Conservation (phyloP, 2,888 invertebrate genomes). For the Xylota sylvarum region DNA sequence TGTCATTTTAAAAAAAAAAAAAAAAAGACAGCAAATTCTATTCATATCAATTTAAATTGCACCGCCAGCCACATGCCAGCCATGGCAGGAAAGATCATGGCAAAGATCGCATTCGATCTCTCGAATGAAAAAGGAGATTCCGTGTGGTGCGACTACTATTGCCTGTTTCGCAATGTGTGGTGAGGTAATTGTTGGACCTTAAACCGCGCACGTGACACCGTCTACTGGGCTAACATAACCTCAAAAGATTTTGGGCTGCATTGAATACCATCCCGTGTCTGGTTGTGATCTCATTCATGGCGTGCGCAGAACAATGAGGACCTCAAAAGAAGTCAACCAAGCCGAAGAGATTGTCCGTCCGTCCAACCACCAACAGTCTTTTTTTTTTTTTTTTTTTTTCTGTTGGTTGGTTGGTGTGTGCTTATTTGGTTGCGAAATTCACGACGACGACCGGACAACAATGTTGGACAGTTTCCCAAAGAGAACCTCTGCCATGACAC, state of each 20-base stretch:
- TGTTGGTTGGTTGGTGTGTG: too few relatives aligned
- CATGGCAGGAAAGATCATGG: conserved; percentile 22
- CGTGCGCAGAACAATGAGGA: conserved; percentile 59
- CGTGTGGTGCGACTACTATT: conserved; percentile 29
- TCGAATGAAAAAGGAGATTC: conserved; percentile 60
- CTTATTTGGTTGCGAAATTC: conserved; percentile 67
- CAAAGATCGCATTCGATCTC: conserved; percentile 37
- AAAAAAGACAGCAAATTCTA: conserved; percentile 55
- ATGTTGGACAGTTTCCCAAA: conserved; percentile 72
- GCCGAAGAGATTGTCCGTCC: conserved; percentile 69
- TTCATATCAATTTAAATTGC: conserved; percentile 62
- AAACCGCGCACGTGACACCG: conserved; percentile 72
- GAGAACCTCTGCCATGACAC: conserved; percentile 76
- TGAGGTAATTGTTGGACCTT: conserved; percentile 67
- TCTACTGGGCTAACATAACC: conserved; percentile 68
- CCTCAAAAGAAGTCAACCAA: conserved; percentile 68
- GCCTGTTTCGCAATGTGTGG: conserved; percentile 46
- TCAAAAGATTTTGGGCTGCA: conserved; percentile 28
- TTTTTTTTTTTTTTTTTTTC: neutral
- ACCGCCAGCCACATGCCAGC: conserved; percentile 60
- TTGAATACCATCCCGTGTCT: conserved; percentile 35
- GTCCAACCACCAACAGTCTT: conserved; percentile 1
- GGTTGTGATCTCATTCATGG: conserved; percentile 72
- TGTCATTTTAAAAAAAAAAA: conserved; percentile 18
- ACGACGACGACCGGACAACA: conserved; percentile 55